Conservation (phyloP, 2,888 invertebrate genomes). For the Elysia crispata region DNA sequence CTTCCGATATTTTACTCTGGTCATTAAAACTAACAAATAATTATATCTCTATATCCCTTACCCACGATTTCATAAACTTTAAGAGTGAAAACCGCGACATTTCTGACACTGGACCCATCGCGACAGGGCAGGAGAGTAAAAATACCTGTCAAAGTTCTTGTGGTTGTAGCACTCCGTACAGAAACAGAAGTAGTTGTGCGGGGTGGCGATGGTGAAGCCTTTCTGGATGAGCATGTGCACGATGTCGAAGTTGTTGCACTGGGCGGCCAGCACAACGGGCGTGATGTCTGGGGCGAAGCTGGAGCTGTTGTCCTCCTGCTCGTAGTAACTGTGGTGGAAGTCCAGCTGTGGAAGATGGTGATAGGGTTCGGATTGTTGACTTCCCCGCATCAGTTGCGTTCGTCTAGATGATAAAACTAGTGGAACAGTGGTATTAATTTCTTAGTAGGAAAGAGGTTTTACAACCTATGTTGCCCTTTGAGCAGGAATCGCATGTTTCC, state of each 20-base stretch:
- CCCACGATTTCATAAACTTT: neutral
- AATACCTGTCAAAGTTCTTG: constrained; percentile 58
- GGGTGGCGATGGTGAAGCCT: constrained; percentile 58
- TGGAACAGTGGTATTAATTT: too few species aligned
- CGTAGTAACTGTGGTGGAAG: constrained; percentile 59
- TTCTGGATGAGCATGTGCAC: constrained; percentile 61
- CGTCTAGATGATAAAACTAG: too few species aligned
- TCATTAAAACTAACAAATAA: too few species aligned
- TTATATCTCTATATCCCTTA: too few species aligned
- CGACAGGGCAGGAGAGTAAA: neutral
- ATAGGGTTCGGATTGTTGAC: too few species aligned
- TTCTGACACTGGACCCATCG: neutral
- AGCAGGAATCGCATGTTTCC: too few species aligned
- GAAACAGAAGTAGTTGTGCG: constrained; percentile 62
- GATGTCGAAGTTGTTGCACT: constrained; percentile 63
- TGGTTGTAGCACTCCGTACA: constrained; percentile 61
- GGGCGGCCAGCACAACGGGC: constrained; percentile 61
- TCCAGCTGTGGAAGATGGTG: too few species aligned
- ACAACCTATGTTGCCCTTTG: too few species aligned
- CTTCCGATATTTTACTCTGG: too few species aligned
- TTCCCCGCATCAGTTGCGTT: too few species aligned
- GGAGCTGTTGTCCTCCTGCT: constrained; percentile 59
- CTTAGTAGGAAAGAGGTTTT: too few species aligned
- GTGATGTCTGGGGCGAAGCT: constrained; percentile 59
- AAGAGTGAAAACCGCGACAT: neutral